Base-by-base conservation (phyloP, 2,113 vertebrate genomes). In the Phylloscopus trochiloides region DNA sequence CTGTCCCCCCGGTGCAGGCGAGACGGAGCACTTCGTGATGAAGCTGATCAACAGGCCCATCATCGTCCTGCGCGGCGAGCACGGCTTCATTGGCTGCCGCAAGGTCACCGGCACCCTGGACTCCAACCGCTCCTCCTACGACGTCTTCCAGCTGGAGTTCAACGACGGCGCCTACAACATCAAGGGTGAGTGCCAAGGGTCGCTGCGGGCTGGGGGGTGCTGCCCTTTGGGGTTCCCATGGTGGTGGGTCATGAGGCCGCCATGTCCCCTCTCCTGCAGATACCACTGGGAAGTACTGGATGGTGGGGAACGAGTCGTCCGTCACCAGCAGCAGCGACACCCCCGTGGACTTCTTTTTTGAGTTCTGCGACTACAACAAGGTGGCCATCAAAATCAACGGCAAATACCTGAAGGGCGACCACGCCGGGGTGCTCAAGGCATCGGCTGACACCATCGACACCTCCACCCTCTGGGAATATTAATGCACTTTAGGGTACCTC, bases 321-420 rank as follows among this genome's bases (percentile, higher is more conserved):
- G 98, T 99, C 92, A 98, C 99, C 97, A 99, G 99, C 99, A 99
- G 99, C 98, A 99, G 99, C 14, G 98, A 99, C 92, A 70, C 92
- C 6, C 99, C 99, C 1, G 98, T 99, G 65, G 99, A 99, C 97
- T 99, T 99, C 98, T 98, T 99, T 97, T 98, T 99, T 7, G 99
- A 99, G 98, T 99, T 99, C 98, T 99, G 99, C 63, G 99, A 99
- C 96, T 99, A 99, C 97, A 99, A 99, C 98, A 99, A 99, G 97
- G 98, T 99, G 97, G 99, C 99, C 29, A 98, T 99, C 96, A 99
- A 99, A 97, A 98, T 96, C 66, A 99, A 99, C 3, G 98, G 98
- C 94, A 99, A 98, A 96, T 99, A 99, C 96, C 98, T 99, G 93
- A 99, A 99, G 63, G 99, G 99, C 0, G 99, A 99, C 98, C 99